phyloP scores from a whole-genome alignment of 1,140 invertebrate species.

The Chironomus striatipennis region DNA sequence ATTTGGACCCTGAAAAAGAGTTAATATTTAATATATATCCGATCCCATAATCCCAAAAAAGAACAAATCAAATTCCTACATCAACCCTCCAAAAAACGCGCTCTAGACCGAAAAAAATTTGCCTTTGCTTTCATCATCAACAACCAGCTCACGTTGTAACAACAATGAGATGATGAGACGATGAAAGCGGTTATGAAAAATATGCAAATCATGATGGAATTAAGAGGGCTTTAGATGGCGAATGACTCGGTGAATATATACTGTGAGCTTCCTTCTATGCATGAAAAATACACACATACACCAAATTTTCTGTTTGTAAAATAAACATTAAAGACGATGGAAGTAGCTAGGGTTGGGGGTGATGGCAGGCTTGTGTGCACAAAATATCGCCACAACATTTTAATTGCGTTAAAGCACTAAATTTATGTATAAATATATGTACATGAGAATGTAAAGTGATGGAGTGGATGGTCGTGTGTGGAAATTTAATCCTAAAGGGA shows the following conservation, averaged over 20 bases:
- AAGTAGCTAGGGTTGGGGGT: neutral
- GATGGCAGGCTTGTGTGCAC: too few species aligned
- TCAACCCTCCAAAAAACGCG: neutral
- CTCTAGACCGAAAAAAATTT: too few species aligned
- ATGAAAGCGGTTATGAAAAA: slow-evolving; percentile 11
- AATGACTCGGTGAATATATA: neutral
- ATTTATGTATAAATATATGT: too few species aligned
- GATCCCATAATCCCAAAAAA: too few species aligned
- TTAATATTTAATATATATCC: too few species aligned
- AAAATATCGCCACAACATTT: neutral
- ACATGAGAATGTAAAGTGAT: too few species aligned
- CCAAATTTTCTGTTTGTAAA: neutral
- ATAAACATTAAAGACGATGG: slow-evolving; percentile 1
- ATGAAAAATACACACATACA: neutral
- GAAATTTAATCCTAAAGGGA: neutral
- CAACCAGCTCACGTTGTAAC: slow-evolving; percentile 5
- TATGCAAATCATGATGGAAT: slow-evolving; percentile 13
- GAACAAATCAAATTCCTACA: neutral
- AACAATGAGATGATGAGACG: slow-evolving; percentile 12
- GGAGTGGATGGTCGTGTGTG: too few species aligned
- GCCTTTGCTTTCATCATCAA: neutral
- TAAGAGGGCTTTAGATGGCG: neutral
- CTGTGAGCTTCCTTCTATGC: too few species aligned
- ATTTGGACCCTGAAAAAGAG: too few species aligned
- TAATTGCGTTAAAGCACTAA: neutral